Evolutionary conservation across 2,113 vertebrate genomes (phyloP).

Genomic region (Pollimyrus isidori): DNA sequence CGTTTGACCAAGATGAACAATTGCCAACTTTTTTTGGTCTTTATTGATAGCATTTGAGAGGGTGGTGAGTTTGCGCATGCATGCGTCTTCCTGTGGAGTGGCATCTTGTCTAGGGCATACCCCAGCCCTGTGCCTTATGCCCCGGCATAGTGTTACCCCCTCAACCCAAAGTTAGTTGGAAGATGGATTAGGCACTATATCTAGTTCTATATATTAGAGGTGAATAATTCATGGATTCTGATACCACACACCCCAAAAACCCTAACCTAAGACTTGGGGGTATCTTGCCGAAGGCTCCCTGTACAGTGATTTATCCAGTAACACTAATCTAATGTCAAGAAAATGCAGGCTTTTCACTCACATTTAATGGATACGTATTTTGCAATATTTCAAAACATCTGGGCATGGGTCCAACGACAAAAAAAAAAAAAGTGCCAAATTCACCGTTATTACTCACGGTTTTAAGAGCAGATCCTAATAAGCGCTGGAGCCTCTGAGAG

Average conservation of each 20-base stretch:
- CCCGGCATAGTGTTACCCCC: neutral
- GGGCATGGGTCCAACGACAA: neutral
- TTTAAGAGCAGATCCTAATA: neutral
- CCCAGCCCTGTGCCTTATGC: neutral
- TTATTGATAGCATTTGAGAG: neutral
- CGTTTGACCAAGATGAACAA: neutral
- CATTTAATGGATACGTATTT: neutral
- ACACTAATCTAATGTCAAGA: neutral
- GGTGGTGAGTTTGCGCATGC: neutral
- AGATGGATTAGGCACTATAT: neutral
- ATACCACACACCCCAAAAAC: neutral
- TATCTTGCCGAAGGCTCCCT: neutral
- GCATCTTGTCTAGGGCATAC: neutral
- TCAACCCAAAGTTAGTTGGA: neutral
- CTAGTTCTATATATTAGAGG: neutral
- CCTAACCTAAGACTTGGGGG: neutral
- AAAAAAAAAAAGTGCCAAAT: neutral
- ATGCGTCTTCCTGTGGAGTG: neutral
- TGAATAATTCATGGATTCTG: neutral
- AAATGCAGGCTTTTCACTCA: slow-evolving; percentile 3
- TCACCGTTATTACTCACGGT: neutral
- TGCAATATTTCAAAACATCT: neutral
- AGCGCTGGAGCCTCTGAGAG: neutral
- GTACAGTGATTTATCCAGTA: neutral
- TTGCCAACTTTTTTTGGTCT: neutral